phyloP scores from a whole-genome alignment of 2,113 vertebrate genomes.

The Solea senegalensis region DNA sequence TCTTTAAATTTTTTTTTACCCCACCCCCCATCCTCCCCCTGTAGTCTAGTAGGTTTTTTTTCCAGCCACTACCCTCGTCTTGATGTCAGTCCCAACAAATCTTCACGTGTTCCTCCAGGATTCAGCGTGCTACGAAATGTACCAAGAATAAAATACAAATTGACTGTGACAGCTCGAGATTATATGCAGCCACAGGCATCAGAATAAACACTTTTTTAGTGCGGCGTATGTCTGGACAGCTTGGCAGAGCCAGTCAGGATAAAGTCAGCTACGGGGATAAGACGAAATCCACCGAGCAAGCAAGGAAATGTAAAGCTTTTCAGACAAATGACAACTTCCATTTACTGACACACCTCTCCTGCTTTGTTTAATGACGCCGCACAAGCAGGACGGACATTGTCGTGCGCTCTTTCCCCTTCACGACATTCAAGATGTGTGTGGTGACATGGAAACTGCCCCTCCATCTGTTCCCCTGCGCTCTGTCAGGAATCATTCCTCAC shows the following conservation, averaged over 20 bases:
- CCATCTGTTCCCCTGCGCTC: constrained; percentile 13
- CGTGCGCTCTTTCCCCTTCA: background rate
- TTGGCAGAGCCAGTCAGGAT: constrained; percentile 30
- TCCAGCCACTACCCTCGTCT: constrained; percentile 51
- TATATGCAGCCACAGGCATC: constrained; percentile 48
- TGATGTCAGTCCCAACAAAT: constrained; percentile 58
- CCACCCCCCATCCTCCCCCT: background rate
- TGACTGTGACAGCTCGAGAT: constrained; percentile 45
- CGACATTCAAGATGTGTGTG: constrained; percentile 2
- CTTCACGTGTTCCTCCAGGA: constrained; percentile 66
- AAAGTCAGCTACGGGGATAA: constrained; percentile 31
- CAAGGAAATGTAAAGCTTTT: constrained; percentile 11
- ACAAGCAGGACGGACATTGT: background rate
- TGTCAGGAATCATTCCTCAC: background rate
- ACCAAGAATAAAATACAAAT: constrained; percentile 56
- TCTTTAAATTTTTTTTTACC: constrained; percentile 3
- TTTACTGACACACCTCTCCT: constrained; percentile 24
- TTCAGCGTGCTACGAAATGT: constrained; percentile 49
- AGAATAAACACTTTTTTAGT: constrained; percentile 44
- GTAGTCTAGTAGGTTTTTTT: constrained; percentile 22
- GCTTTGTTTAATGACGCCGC: constrained; percentile 13
- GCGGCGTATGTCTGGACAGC: constrained; percentile 37
- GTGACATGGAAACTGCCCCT: constrained; percentile 1
- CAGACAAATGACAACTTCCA: background rate
- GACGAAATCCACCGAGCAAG: constrained; percentile 27